These are phyloP conservation scores for Zaprionus inermis DNA, from an alignment of 1,140 invertebrate species.

Conservation along the genomic window DNA sequence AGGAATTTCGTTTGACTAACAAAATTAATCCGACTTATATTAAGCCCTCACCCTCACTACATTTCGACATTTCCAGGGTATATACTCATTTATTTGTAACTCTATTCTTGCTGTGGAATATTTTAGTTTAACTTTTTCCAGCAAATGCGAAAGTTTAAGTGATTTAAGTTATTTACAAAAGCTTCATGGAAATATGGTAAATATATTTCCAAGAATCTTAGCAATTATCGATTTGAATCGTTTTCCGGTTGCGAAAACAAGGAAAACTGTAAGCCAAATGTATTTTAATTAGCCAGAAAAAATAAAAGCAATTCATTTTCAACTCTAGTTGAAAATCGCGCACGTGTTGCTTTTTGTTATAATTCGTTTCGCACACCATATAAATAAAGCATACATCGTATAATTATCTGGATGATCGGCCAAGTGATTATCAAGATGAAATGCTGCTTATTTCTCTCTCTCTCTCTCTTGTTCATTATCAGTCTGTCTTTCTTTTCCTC, in stretches of 20 bases:
- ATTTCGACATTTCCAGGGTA: not conserved
- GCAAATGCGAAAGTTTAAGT: not conserved
- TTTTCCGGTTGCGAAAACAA: not conserved
- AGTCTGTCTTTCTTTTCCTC: slow-evolving; percentile 1
- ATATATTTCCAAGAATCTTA: not conserved
- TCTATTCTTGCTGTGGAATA: not conserved
- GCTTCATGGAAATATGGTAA: too few relatives aligned
- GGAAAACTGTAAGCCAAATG: not conserved
- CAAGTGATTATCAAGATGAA: slow-evolving; percentile 20
- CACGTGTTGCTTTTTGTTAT: not conserved
- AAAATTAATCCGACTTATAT: not conserved
- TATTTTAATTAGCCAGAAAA: not conserved
- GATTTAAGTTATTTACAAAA: too few relatives aligned
- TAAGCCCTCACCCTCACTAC: not conserved
- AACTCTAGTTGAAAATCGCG: not conserved
- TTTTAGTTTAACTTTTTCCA: not conserved
- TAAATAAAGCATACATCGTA: slow-evolving; percentile 6
- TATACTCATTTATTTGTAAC: not conserved
- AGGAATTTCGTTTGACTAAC: not conserved
- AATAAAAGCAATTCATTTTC: not conserved
- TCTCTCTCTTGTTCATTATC: not conserved
- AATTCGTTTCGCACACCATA: not conserved
- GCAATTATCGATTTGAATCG: not conserved
- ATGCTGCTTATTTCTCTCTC: not conserved
- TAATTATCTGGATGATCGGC: slow-evolving; percentile 23